phyloP scores from a whole-genome alignment of 2,113 vertebrate genomes.

The Oncorhynchus clarkii region DNA sequence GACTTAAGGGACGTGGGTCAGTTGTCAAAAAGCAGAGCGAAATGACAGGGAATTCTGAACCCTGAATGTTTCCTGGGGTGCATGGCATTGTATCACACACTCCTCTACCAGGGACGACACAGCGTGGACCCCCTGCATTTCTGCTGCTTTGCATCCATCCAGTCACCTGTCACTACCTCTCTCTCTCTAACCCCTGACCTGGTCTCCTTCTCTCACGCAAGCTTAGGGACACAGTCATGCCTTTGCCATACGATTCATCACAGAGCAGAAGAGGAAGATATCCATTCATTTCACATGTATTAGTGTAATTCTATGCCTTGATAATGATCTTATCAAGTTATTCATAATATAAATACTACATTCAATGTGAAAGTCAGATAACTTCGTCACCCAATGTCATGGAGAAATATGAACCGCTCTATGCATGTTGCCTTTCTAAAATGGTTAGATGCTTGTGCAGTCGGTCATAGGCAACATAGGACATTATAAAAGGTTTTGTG shows the following conservation, averaged over 20 bases:
- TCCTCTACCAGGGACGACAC: conserved; percentile 34
- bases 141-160: conserved; percentile 28
- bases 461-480: too few species aligned
- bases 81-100: conserved; percentile 28
- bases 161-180: conserved; percentile 20
- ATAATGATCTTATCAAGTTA: too few species aligned
- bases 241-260: too few species aligned
- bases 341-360: neutral
- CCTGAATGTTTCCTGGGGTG: conserved; percentile 5
- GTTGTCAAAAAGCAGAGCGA: conserved; percentile 42
- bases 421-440: neutral
- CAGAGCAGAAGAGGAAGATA: too few species aligned
- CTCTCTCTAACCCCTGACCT: neutral
- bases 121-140: conserved; percentile 16
- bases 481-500: conserved; percentile 13
- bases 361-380: neutral
- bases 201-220: neutral
- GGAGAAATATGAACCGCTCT: neutral
- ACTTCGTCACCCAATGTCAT: neutral
- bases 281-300: too few species aligned
- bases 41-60: too few species aligned
- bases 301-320: too few species aligned
- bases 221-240: too few species aligned
- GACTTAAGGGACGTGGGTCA: conserved; percentile 49
- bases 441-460: neutral